Evolutionary conservation across 1,140 invertebrate genomes (phyloP).

Genomic region (Papilio xuthus): DNA sequence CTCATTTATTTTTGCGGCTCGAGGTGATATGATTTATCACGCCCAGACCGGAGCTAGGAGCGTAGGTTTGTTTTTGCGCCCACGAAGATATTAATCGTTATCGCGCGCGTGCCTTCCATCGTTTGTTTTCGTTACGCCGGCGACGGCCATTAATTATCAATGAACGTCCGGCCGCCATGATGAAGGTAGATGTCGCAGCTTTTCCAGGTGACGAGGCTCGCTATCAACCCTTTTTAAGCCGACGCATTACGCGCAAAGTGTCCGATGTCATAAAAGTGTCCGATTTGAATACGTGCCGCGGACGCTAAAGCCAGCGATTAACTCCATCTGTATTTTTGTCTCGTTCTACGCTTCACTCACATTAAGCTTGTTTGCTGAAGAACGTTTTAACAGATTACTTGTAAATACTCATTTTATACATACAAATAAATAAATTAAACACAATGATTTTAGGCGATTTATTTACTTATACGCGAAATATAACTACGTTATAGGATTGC

Average conservation of each 20-base stretch:
- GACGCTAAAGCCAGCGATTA: conserved; percentile 73
- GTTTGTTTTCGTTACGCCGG: conserved; percentile 80
- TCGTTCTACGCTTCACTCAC: conserved; percentile 50
- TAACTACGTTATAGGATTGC: neutral
- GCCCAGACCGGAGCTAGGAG: conserved; percentile 57
- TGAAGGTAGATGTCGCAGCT: conserved; percentile 76
- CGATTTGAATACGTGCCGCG: conserved; percentile 71
- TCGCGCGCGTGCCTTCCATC: conserved; percentile 75
- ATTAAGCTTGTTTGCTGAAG: conserved; percentile 15
- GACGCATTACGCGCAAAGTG: conserved; percentile 75
- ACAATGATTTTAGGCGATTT: neutral
- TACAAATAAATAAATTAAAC: neutral
- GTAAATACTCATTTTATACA: neutral
- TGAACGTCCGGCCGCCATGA: conserved; percentile 77
- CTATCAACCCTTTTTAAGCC: conserved; percentile 81
- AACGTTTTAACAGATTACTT: conserved; percentile 6
- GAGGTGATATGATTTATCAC: conserved; percentile 79
- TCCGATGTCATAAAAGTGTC: conserved; percentile 80
- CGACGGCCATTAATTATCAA: conserved; percentile 81
- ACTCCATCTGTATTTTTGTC: conserved; percentile 65
- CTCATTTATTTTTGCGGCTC: conserved; percentile 80
- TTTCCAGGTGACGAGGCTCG: conserved; percentile 77
- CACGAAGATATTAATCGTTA: conserved; percentile 80
- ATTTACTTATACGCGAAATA: neutral
- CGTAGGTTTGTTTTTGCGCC: conserved; percentile 77